Percentiles rank a stretch among this genome's conserved stretches.
These are phyloP conservation scores for Perizoma flavofasciatum DNA, from an alignment of 2,888 invertebrate species.

Conservation along the genomic window DNA sequence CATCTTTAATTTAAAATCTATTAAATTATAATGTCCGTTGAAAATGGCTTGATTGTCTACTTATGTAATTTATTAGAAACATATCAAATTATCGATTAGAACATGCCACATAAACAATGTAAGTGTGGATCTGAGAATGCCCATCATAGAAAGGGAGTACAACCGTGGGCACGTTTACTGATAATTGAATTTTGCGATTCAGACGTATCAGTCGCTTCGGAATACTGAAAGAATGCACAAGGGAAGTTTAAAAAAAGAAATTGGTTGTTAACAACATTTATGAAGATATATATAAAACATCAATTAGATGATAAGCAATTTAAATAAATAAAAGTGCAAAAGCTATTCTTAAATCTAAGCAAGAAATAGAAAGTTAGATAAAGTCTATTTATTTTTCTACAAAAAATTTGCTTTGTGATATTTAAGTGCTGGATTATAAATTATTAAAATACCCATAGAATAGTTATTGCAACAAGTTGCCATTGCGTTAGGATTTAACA, in stretches of 20 bases:
- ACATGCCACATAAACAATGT: too few relatives aligned
- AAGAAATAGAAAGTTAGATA: neutral
- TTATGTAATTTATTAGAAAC: too few relatives aligned
- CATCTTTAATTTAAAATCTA: neutral
- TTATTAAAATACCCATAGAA: constrained; percentile 52
- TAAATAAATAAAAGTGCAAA: constrained; percentile 21
- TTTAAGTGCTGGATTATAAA: constrained; percentile 39
- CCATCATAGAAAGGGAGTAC: too few relatives aligned
- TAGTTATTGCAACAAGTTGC: constrained; percentile 76
- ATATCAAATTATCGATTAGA: too few relatives aligned
- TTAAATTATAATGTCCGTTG: constrained; percentile 1
- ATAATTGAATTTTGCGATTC: too few relatives aligned
- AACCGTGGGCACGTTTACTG: too few relatives aligned
- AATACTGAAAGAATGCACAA: neutral
- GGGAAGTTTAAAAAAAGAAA: neutral
- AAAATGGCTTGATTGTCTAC: too few relatives aligned
- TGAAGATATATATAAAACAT: constrained; percentile 27
- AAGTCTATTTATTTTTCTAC: neutral
- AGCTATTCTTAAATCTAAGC: constrained; percentile 5
- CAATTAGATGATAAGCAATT: constrained; percentile 30
- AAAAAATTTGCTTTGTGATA: neutral
- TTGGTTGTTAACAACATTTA: constrained; percentile 16
- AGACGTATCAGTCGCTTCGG: too few relatives aligned
- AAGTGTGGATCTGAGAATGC: too few relatives aligned
- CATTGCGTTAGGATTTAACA: constrained; percentile 53